Conservation (phyloP, 23 tunicate genomes). For the Trididemnum nubilum region DNA sequence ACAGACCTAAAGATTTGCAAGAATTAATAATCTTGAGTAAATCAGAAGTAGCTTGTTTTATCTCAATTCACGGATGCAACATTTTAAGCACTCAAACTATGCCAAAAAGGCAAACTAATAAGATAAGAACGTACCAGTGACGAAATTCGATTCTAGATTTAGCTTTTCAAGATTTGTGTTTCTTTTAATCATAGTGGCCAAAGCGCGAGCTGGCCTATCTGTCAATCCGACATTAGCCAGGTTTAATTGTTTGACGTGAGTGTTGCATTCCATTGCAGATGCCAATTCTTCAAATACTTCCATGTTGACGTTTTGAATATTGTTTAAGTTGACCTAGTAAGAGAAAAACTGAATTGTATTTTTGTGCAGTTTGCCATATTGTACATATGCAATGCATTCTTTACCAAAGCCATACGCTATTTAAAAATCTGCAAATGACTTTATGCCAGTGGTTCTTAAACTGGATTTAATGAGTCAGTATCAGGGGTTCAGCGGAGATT, state of each 20-base stretch:
- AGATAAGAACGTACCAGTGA: constrained; percentile 74
- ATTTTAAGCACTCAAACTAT: no score
- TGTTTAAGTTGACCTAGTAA: constrained; percentile 91
- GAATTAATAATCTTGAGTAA: no score
- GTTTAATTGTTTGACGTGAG: constrained; percentile 58
- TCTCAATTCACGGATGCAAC: no score
- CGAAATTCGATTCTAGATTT: constrained; percentile 88
- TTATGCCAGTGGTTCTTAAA: no score
- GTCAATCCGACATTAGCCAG: constrained; percentile 86
- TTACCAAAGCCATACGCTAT: no score
- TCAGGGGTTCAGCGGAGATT: no score
- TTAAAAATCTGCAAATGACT: no score
- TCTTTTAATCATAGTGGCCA: constrained; percentile 78
- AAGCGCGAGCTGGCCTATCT: constrained; percentile 65
- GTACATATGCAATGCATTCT: no score
- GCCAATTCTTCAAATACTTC: constrained; percentile 88
- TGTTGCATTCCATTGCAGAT: constrained; percentile 84
- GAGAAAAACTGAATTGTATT: neutral
- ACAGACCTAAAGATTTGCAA: no score
- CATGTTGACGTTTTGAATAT: constrained; percentile 88
- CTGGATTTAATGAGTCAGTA: no score
- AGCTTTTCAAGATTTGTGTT: constrained; percentile 70
- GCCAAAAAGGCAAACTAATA: no score
- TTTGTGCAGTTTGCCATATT: neutral
- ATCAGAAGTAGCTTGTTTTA: no score